Conservation (phyloP, 1,140 invertebrate genomes). For the Bathynomus jamesi region DNA sequence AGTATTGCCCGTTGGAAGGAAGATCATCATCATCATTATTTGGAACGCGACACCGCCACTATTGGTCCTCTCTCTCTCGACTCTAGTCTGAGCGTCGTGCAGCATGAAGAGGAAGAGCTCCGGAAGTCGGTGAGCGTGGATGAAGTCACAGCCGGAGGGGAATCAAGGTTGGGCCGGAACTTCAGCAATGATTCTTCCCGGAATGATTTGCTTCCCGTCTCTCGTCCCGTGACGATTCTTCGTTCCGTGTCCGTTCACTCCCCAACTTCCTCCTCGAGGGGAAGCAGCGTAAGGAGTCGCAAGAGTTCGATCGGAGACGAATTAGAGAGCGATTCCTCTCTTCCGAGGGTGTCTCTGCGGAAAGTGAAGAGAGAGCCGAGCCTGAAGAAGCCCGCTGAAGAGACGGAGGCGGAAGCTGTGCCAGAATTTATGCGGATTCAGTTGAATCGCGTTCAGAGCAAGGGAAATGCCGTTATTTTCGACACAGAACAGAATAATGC, state of each 20-base stretch:
- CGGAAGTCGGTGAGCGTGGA: conserved; percentile 26
- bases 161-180: too few species aligned
- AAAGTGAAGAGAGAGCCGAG: conserved; percentile 26
- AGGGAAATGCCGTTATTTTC: conserved; percentile 21
- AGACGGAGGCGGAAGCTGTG: conserved; percentile 40
- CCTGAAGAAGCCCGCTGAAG: conserved; percentile 13
- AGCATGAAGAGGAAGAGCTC: conserved; percentile 19
- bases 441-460: conserved; percentile 55
- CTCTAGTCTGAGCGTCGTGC: conserved; percentile 20
- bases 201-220: neutral
- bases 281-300: neutral
- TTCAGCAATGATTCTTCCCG: neutral
- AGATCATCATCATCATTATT: neutral
- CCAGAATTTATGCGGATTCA: conserved; percentile 63
- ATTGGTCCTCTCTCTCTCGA: conserved; percentile 29
- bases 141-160: too few species aligned
- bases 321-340: neutral
- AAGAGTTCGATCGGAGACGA: neutral
- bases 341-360: neutral
- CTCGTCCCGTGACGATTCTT: neutral
- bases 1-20: neutral
- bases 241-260: neutral
- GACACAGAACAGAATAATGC: conserved; percentile 16
- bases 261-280: neutral
- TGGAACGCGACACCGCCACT: neutral